Percentiles rank a stretch among this genome's conserved stretches.
phyloP scores from a whole-genome alignment of 1,140 invertebrate genomes.

The Myzus persicae region DNA sequence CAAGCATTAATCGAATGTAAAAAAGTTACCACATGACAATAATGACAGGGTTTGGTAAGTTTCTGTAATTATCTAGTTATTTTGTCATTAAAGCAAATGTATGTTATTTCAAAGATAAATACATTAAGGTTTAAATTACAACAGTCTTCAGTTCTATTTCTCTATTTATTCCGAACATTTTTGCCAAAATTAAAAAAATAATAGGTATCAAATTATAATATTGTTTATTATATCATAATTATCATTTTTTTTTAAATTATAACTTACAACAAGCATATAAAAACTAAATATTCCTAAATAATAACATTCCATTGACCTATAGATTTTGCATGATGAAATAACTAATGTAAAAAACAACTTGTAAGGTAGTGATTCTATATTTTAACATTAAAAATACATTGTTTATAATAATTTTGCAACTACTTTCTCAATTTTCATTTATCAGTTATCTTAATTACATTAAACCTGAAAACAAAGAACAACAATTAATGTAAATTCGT shows the following conservation, averaged over 20 bases:
- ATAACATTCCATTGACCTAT: background rate
- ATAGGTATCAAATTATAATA: background rate
- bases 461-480: slow-evolving; percentile 34
- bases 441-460: slow-evolving; percentile 9
- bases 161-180: background rate
- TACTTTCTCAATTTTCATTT: background rate
- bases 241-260: background rate
- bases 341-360: background rate
- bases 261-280: slow-evolving; percentile 12
- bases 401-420: background rate
- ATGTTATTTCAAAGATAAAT: no score
- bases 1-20: no score
- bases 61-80: no score
- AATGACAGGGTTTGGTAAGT: no score
- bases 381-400: background rate
- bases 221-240: background rate
- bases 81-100: no score
- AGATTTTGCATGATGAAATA: background rate
- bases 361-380: background rate
- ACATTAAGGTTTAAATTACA: no score
- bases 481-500: background rate
- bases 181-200: background rate
- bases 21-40: no score
- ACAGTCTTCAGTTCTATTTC: background rate
- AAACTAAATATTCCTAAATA: background rate